A percentile compares a stretch with the other conserved stretches of the same genome.
These are phyloP conservation scores for Muricea muricata DNA, from an alignment of 92 coral and sea anemone species.

Conservation along the genomic window DNA sequence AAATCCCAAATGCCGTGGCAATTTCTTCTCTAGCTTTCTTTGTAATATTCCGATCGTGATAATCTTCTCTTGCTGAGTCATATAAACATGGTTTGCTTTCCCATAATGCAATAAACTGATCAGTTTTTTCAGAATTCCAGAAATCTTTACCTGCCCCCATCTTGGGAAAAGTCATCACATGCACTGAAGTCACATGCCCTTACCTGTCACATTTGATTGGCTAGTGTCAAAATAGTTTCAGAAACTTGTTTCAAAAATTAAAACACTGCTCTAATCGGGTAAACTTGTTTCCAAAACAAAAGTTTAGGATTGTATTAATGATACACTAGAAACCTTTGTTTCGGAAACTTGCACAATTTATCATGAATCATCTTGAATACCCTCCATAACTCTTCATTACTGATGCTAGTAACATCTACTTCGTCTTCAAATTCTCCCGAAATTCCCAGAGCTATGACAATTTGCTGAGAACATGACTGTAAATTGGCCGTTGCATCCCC, in stretches of 20 bases:
- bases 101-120: background rate
- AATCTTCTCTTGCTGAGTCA: background rate
- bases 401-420: no score
- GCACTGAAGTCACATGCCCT: slow-evolving; percentile 4
- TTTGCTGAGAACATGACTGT: no score
- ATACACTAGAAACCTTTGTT: no score
- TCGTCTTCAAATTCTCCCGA: no score
- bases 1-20: background rate
- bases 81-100: background rate
- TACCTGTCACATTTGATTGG: background rate
- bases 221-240: background rate
- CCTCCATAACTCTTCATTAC: no score
- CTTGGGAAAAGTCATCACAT: background rate
- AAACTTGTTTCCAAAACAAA: background rate
- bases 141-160: background rate
- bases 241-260: background rate
- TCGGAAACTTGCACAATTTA: no score
- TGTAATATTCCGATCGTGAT: background rate
- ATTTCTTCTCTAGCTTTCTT: background rate
- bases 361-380: no score
- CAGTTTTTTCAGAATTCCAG: background rate
- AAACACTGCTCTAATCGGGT: background rate
- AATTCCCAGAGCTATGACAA: no score
- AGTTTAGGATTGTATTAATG: no score
- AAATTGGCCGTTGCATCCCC: no score